phyloP scores from a whole-genome alignment of 2,113 vertebrate species.

The Onychostoma macrolepis region DNA sequence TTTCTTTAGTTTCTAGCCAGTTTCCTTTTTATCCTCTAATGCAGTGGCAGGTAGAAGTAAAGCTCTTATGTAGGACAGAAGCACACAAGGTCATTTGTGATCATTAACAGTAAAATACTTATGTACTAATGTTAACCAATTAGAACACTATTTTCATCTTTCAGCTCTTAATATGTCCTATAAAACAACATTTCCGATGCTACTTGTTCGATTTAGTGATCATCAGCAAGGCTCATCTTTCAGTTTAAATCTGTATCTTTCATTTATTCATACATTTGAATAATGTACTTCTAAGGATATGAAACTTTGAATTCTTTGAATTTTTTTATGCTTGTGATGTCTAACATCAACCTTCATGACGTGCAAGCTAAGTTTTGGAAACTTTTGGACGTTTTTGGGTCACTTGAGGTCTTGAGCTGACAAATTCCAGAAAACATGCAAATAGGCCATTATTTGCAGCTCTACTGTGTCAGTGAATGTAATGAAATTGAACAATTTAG shows the following conservation, averaged over 20 bases:
- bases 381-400: neutral
- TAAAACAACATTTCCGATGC: neutral
- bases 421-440: constrained; percentile 18
- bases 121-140: neutral
- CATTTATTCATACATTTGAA: neutral
- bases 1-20: neutral
- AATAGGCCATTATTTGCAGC: neutral
- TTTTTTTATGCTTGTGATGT: neutral
- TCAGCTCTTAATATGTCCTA: neutral
- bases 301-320: neutral
- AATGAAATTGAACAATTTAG: neutral
- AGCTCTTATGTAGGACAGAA: neutral
- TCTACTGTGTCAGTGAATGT: neutral
- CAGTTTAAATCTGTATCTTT: neutral
- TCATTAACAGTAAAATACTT: neutral
- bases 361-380: neutral
- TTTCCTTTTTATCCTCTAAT: neutral
- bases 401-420: neutral
- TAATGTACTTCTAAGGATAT: neutral
- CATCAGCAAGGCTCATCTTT: neutral
- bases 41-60: constrained; percentile 1
- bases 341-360: neutral
- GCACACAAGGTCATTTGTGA: neutral
- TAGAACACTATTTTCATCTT: neutral
- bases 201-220: neutral